These are phyloP conservation scores for Clarias macrocephalus DNA, from an alignment of 2,113 vertebrate species.

Conservation along the genomic window DNA sequence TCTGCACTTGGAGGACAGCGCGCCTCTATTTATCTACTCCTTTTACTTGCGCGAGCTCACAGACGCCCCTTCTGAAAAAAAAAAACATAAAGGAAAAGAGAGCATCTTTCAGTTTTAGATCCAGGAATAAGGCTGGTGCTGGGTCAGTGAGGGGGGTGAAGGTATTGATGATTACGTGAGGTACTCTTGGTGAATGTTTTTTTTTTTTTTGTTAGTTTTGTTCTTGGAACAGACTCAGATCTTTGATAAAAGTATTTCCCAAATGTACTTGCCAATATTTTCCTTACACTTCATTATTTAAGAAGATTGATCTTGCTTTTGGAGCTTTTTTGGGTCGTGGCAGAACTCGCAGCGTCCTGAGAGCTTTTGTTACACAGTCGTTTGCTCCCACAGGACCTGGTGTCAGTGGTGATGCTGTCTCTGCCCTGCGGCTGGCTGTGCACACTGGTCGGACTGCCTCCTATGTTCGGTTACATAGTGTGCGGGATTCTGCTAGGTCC, in stretches of 20 bases:
- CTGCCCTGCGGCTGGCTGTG: conserved; percentile 96
- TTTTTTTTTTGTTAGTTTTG: background rate
- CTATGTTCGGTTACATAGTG: conserved; percentile 96
- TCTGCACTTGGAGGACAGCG: too few species aligned
- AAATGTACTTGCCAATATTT: background rate
- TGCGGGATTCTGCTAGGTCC: conserved; percentile 94
- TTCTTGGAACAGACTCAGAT: background rate
- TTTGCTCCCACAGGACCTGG: conserved; percentile 80
- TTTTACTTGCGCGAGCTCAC: too few species aligned
- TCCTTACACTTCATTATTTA: background rate
- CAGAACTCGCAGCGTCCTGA: background rate
- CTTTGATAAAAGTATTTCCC: background rate
- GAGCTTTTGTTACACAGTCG: background rate
- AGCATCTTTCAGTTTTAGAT: too few species aligned
- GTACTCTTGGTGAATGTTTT: too few species aligned
- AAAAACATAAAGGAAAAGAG: too few species aligned
- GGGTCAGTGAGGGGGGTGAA: too few species aligned
- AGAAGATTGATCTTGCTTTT: background rate
- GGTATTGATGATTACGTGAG: too few species aligned
- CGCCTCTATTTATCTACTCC: too few species aligned
- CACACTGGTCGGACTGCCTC: conserved; percentile 83
- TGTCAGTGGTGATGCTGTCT: conserved; percentile 90
- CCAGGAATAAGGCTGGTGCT: too few species aligned
- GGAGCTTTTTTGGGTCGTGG: background rate
- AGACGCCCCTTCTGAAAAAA: too few species aligned